Percentiles rank a stretch among this genome's conserved stretches.
Evolutionary conservation across 2,113 vertebrate species (phyloP).

Genomic region (Atherinomorus stipes): DNA sequence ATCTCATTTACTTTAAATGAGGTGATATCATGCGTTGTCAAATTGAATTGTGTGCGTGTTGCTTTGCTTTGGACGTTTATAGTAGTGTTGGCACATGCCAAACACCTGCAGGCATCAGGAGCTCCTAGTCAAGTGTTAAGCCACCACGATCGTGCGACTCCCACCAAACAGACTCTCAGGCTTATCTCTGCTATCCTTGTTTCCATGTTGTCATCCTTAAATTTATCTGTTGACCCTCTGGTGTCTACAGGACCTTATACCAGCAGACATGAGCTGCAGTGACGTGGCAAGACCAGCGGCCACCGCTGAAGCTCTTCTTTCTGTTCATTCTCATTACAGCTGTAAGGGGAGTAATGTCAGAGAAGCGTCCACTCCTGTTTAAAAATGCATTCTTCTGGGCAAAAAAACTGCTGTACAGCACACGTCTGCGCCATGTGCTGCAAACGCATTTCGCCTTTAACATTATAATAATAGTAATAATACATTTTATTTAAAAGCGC

Average conservation of each 20-base stretch:
- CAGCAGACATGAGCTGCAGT: constrained; percentile 53
- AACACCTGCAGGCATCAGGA: background rate
- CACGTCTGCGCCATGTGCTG: background rate
- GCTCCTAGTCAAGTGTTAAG: background rate
- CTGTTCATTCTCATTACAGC: constrained; percentile 67
- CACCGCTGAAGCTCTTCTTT: constrained; percentile 47
- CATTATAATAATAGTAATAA: no score
- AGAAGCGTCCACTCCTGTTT: constrained; percentile 48
- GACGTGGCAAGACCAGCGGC: constrained; percentile 57
- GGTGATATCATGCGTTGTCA: background rate
- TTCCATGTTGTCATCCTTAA: constrained; percentile 2
- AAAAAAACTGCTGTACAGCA: background rate
- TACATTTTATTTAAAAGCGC: no score
- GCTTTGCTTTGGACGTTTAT: background rate
- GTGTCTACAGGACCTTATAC: constrained; percentile 60
- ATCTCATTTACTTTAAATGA: background rate
- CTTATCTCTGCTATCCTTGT: constrained; percentile 11
- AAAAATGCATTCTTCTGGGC: background rate
- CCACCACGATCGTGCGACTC: background rate
- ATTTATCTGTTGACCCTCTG: constrained; percentile 41
- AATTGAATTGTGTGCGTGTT: background rate
- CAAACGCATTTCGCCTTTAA: constrained; percentile 12
- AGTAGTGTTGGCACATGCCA: background rate
- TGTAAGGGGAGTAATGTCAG: constrained; percentile 45
- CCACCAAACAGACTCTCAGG: background rate